These are phyloP conservation scores for Bombyx mandarina DNA, from an alignment of 1,140 invertebrate genomes.

Conservation along the genomic window DNA sequence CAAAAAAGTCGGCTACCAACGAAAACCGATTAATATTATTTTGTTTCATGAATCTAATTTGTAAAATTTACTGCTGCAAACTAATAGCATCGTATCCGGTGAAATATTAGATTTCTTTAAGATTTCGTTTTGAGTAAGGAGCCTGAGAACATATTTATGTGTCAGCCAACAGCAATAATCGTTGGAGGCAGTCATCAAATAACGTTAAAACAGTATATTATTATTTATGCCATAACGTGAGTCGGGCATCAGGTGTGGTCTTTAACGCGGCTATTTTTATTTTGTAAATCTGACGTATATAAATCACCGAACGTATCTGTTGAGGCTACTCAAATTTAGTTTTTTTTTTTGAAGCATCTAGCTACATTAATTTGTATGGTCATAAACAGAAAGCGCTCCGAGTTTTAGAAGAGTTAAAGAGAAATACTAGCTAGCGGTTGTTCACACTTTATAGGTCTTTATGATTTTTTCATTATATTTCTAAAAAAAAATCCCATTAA, in stretches of 20 bases:
- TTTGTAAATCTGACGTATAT: constrained; percentile 5
- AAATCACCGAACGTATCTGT: too few species aligned
- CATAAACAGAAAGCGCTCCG: too few species aligned
- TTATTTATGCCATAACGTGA: constrained; percentile 18
- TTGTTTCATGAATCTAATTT: constrained; percentile 63
- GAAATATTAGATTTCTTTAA: constrained; percentile 44
- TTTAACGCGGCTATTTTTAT: constrained; percentile 14
- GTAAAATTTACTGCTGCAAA: constrained; percentile 52
- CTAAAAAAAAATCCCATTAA: too few species aligned
- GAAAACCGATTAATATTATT: constrained; percentile 59
- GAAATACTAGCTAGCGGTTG: too few species aligned
- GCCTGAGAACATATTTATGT: constrained; percentile 51
- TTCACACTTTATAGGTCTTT: too few species aligned
- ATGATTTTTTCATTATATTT: too few species aligned
- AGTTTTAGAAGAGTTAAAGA: too few species aligned
- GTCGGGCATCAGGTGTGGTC: constrained; percentile 24
- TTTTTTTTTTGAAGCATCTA: too few species aligned
- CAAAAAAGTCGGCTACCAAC: constrained; percentile 29
- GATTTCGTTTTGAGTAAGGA: constrained; percentile 26
- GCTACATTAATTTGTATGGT: too few species aligned
- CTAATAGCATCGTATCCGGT: constrained; percentile 56
- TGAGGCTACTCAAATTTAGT: too few species aligned
- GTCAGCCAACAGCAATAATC: constrained; percentile 50
- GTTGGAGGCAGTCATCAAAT: constrained; percentile 38
- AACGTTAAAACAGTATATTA: constrained; percentile 37